Evolutionary conservation across 1,140 invertebrate genomes (phyloP).

Genomic region (Adelges cooleyi): DNA sequence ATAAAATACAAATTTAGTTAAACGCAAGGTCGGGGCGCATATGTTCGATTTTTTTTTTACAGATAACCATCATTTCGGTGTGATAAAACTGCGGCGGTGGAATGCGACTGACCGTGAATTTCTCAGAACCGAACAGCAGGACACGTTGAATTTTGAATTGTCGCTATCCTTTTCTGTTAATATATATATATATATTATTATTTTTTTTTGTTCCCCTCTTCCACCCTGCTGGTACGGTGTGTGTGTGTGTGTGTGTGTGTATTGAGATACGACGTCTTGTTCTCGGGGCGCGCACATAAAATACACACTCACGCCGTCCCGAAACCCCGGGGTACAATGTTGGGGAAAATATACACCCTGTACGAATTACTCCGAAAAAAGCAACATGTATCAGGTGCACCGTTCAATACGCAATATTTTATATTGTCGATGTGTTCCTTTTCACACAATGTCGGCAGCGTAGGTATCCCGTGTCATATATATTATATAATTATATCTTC

Average conservation of each 20-base stretch:
- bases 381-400: slow-evolving; percentile 4
- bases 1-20: not conserved
- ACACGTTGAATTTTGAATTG: slow-evolving; percentile 23
- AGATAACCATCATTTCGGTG: not conserved
- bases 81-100: slow-evolving; percentile 1
- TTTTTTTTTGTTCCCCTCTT: slow-evolving; percentile 7
- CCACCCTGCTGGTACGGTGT: not conserved
- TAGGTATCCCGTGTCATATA: no score
- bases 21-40: not conserved
- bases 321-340: no score
- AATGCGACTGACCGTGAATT: slow-evolving; percentile 25
- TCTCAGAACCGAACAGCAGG: slow-evolving; percentile 26
- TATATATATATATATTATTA: no score
- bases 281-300: not conserved
- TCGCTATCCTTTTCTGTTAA: not conserved
- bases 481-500: no score
- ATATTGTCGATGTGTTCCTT: not conserved
- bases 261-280: slow-evolving; percentile 7
- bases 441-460: not conserved
- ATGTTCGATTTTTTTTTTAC: slow-evolving; percentile 6
- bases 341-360: not conserved
- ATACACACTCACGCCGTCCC: no score
- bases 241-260: no score
- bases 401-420: not conserved
- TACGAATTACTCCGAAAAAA: not conserved